Percentiles rank a stretch among this genome's conserved stretches.
Conservation (phyloP, 1,140 invertebrate species). For the Apis dorsata region DNA sequence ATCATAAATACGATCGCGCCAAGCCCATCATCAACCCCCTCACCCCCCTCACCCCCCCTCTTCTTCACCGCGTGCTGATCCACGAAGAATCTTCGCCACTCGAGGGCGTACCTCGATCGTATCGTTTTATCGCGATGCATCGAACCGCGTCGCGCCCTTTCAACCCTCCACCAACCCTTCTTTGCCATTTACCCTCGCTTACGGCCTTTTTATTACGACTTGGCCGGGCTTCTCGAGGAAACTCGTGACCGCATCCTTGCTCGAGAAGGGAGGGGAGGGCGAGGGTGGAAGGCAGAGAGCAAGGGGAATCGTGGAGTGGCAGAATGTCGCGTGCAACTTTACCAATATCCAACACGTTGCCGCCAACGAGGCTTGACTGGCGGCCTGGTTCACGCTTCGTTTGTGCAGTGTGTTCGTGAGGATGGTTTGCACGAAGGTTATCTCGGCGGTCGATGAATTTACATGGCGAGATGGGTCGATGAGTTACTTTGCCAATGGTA, state of each 20-base stretch:
- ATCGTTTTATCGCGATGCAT: conserved; percentile 46
- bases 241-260: conserved; percentile 44
- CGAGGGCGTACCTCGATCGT: conserved; percentile 9
- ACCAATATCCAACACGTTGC: conserved; percentile 75
- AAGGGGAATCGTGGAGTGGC: conserved; percentile 50
- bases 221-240: conserved; percentile 20
- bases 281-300: conserved; percentile 10
- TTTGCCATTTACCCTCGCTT: neutral
- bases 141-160: conserved; percentile 4
- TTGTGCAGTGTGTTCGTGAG: no score
- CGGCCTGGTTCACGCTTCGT: no score
- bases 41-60: neutral
- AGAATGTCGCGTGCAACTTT: conserved; percentile 77
- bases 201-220: conserved; percentile 58
- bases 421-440: no score
- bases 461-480: conserved; percentile 35
- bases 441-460: conserved; percentile 56
- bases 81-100: neutral
- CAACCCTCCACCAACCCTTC: neutral
- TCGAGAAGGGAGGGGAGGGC: conserved; percentile 34
- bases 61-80: conserved; percentile 11
- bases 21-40: no score
- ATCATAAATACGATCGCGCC: conserved; percentile 12
- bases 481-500: neutral
- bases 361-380: no score